Evolutionary conservation across 2,113 vertebrate genomes (phyloP).

Genomic region (Pungitius pungitius): DNA sequence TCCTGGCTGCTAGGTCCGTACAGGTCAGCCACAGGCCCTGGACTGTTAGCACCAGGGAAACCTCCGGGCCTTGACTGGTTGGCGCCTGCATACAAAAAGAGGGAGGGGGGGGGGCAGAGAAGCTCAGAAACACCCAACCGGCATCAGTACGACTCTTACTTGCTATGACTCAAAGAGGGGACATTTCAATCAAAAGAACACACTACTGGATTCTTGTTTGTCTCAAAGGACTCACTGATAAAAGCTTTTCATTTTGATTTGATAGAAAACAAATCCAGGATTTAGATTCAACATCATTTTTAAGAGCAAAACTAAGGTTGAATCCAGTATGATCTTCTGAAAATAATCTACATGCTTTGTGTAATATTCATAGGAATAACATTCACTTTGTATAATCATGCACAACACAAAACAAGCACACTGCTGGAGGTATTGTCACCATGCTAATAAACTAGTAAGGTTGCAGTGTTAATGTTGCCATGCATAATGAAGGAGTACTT

Average conservation of each 20-base stretch:
- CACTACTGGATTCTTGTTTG: constrained; percentile 71
- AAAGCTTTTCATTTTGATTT: constrained; percentile 24
- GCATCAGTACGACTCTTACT: not conserved
- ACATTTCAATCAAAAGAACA: constrained; percentile 55
- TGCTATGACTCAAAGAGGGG: constrained; percentile 26
- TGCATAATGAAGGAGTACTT: constrained; percentile 69
- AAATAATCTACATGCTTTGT: constrained; percentile 67
- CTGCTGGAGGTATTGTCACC: constrained; percentile 64
- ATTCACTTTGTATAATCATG: constrained; percentile 70
- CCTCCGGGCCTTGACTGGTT: constrained; percentile 94
- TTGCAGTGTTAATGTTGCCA: constrained; percentile 68
- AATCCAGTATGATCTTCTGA: constrained; percentile 77
- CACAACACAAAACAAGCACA: constrained; percentile 75
- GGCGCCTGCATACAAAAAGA: constrained; percentile 89
- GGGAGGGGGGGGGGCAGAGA: constrained; percentile 80
- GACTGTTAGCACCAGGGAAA: constrained; percentile 97
- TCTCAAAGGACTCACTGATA: constrained; percentile 35
- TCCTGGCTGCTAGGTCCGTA: constrained; percentile 98
- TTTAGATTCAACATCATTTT: constrained; percentile 19
- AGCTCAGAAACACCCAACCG: constrained; percentile 64
- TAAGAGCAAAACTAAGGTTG: constrained; percentile 33
- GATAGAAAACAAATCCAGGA: constrained; percentile 25
- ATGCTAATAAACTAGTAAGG: constrained; percentile 72
- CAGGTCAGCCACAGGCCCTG: constrained; percentile 94
- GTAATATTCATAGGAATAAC: constrained; percentile 56